Conservation (phyloP, 2,888 invertebrate species). For the Lypha dubia region DNA sequence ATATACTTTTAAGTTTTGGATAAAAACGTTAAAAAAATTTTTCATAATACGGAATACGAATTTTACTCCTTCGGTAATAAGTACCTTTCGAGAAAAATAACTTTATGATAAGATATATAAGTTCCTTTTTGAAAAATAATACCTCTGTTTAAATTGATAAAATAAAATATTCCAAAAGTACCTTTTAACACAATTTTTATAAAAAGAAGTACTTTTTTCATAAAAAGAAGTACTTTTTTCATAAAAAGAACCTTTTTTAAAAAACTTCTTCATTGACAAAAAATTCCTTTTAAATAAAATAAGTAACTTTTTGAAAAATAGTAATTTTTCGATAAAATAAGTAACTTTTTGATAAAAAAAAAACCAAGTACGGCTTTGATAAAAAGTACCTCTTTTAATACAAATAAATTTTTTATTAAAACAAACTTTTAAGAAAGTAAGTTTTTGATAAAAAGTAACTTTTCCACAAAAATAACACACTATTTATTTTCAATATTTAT, state of each 20-base stretch:
- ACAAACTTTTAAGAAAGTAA: neutral
- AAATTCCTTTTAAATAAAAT: neutral
- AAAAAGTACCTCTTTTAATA: neutral
- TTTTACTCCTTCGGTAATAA: no score
- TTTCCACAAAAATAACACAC: no score
- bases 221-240: neutral
- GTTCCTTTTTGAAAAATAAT: neutral
- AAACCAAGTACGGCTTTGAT: neutral
- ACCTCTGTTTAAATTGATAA: no score
- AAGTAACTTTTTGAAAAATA: neutral
- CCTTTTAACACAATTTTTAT: neutral
- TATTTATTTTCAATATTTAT: no score
- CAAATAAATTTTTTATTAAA: neutral
- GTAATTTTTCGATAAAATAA: neutral
- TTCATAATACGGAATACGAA: no score
- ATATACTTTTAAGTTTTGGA: no score
- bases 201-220: neutral
- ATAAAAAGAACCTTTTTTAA: neutral
- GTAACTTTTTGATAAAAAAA: neutral
- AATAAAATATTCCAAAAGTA: neutral
- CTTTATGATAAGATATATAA: neutral
- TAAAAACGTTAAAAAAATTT: no score
- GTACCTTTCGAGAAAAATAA: neutral
- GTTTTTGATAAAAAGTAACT: conserved; percentile 2
- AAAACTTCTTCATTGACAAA: no score